Evolutionary conservation across 1,140 invertebrate species (phyloP).

Genomic region (Parapsyche elsis): DNA sequence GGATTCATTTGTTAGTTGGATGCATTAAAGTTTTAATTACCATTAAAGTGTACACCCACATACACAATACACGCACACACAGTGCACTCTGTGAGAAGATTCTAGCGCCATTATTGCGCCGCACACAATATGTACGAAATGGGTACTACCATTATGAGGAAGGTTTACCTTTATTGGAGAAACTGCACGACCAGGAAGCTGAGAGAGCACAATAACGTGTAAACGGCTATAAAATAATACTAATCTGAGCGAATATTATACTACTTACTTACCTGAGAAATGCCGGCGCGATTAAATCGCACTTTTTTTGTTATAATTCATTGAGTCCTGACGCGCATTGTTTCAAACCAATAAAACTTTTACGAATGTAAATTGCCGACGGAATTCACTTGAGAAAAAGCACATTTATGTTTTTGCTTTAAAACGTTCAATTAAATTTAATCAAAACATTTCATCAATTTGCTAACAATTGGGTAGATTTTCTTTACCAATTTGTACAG

Average conservation of each 20-base stretch:
- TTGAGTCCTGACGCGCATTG: too few relatives aligned
- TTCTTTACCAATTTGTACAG: too few relatives aligned
- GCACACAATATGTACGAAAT: constrained; percentile 10
- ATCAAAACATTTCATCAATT: too few relatives aligned
- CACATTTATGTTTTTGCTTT: too few relatives aligned
- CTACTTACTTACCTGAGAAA: not conserved
- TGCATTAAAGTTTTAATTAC: constrained; percentile 48
- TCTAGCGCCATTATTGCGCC: constrained; percentile 20
- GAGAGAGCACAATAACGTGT: not conserved
- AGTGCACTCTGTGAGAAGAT: constrained; percentile 32
- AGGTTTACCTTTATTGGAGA: constrained; percentile 13
- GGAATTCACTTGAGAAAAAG: too few relatives aligned
- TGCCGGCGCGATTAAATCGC: too few relatives aligned
- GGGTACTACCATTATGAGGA: too few relatives aligned
- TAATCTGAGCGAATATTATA: not conserved
- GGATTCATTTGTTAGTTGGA: constrained; percentile 48
- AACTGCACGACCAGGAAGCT: not conserved
- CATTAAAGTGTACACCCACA: constrained; percentile 42
- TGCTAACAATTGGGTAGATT: too few relatives aligned
- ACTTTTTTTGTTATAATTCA: too few relatives aligned
- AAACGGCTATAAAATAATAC: constrained; percentile 1
- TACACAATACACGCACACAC: not conserved
- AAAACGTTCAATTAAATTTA: too few relatives aligned
- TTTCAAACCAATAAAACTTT: too few relatives aligned
- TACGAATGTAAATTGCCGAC: too few relatives aligned